phyloP scores from a whole-genome alignment of 2,797 vertebrate species.

The Rallus crepitans region DNA sequence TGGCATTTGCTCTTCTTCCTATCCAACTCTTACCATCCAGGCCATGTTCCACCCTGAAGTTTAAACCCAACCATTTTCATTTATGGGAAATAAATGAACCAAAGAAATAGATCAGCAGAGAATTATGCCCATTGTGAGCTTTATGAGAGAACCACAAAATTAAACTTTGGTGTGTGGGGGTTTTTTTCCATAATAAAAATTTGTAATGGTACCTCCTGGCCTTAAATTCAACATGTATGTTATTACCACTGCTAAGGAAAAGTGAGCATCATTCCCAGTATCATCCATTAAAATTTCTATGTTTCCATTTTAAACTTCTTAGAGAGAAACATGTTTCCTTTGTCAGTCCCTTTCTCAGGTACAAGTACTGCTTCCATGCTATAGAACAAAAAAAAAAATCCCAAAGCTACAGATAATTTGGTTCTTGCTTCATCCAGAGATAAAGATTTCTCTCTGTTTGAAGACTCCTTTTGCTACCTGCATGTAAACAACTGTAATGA shows the following conservation, averaged over 20 bases:
- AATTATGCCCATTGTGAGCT: not conserved
- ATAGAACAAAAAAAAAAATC: not conserved
- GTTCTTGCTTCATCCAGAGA: not conserved
- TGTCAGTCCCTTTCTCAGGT: accelerated
- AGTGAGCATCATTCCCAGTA: not conserved
- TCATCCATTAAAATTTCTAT: not conserved
- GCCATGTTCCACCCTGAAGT: not conserved
- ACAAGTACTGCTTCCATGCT: not conserved
- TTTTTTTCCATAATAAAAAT: not conserved
- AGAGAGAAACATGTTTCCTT: not conserved
- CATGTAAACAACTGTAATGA: slow-evolving; percentile 62
- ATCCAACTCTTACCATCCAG: not conserved
- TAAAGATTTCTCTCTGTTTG: slow-evolving; percentile 8
- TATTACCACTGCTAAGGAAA: not conserved
- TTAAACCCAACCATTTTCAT: not conserved
- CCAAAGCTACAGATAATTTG: not conserved
- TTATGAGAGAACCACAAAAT: not conserved
- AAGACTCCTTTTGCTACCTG: slow-evolving; percentile 41
- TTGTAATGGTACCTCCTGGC: not conserved
- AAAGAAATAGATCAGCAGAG: not conserved
- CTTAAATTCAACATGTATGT: not conserved
- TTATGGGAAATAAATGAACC: not conserved
- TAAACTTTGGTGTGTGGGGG: not conserved
- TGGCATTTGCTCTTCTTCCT: not conserved
- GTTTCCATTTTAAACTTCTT: not conserved